Evolutionary conservation across 2,113 vertebrate species (phyloP), one percentile per base, ranked within the genome.

Genomic region (Pygoscelis antarcticus): DNA sequence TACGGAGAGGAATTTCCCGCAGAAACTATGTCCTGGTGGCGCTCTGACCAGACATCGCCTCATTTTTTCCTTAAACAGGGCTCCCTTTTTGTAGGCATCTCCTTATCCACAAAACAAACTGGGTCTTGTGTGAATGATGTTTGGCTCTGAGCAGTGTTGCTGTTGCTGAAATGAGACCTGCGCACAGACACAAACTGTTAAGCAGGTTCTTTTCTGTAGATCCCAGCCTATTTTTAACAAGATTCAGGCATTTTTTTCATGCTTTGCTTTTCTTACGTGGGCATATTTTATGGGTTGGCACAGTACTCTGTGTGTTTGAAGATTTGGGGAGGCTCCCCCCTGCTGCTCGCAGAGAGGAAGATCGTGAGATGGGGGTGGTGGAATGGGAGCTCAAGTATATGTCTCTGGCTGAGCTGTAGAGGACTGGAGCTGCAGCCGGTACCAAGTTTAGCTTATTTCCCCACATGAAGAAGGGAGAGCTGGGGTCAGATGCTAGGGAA

Each of bases 321-420:
- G 58, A 22, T 32, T 29, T 68, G 66, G 60, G 58, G 70, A 71
- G 49, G 21, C 6, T 72, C 32, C 12, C 29, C 18, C 5, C 11
- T 47, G 64, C 38, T 51, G 18, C 25, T 51, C 1, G 3, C n/a
- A 14, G 74, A 44, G 54, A 38, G 46, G 34, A 29, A 36, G 58
- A 18, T 8, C 0, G 0, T 22, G 58, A 36, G 54, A 23, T 58
- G 44, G 8, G 5, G 11, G 25, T 16, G 10, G 8, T 1, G 3
- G 29, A 38, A 44, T 19, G 27, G 38, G 44, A 82, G 47, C 47
- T 83, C 29, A 66, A 4, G 46, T 34, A 21, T 3, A 1, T 34
- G 21, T 44, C 21, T 32, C 34, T 29, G 42, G 18, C 34, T 75
- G 86, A 82, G 52, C 38, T 52, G n/a, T 4, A 27, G 17, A 58